Evolutionary conservation across 2,797 vertebrate species (phyloP), one percentile per base, ranked within the genome.

Genomic region (Glyptemys insculpta): DNA sequence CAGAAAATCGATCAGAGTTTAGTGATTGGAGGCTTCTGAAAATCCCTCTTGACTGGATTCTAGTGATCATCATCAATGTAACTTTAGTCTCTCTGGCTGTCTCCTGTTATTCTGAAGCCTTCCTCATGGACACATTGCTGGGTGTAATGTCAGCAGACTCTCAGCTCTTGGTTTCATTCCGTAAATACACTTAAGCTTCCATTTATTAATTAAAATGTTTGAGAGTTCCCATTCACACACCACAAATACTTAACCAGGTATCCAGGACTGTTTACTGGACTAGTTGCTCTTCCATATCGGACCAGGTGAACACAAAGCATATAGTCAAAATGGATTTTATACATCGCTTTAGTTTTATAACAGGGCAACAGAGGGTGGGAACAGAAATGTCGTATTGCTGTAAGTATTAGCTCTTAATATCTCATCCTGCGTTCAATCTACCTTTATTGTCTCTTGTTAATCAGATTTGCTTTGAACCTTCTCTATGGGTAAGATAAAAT

Each of bases 251-350:
- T 72, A 54, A 62, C 37, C 5, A 12, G 68, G 37, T 41, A 72
- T 41, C 37, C 68, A 72, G n/a, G 21, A 72, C 25, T 41, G 5
- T 34, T 16, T 72, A 12, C 37, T 41, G 19, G 5, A 21, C 21
- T 10, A 23, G 8, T 72, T 37, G 37, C 11, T 72, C 2, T 41
- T 11, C 68, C 5, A 23, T 12, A 72, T 72, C 25, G 37, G 11
- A 72, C 68, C 19, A 72, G 4, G 9, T 25, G 68, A 41, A 10
- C n/a, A 21, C 4, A 4, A 2, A 49, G 9, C 1, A 0, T 1
- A 1, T 19, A 80, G 84, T 88, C 18, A 4, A 80, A 74, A 72
- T 16, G 16, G 1, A 2, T 89, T 92, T 84, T 92, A 15, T 47
- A 52, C 1, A 27, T 27, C 1, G 19, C 37, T 23, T 62, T 78